Evolutionary conservation across 2,797 vertebrate genomes (phyloP), one percentile per base, ranked within the genome.

Genomic region (Toxotes lorentzi): DNA sequence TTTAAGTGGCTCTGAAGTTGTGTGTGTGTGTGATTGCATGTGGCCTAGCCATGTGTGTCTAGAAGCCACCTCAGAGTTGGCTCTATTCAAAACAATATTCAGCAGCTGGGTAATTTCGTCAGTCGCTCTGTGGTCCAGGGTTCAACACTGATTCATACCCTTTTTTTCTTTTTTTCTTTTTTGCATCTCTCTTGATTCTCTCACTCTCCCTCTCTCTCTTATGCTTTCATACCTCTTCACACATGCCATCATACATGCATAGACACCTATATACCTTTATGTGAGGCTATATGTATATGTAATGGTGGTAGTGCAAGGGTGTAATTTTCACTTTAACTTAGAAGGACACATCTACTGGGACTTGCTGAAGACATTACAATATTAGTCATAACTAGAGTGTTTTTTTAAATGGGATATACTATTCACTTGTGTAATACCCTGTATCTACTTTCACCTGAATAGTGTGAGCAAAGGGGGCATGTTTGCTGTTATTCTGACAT

Each of bases 61-160:
- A 50, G 66, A 78, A 73, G 58, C 81, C 69, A 87, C 89, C 89
- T 84, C 72, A 76, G 84, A 82, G 83, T 81, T 50, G 79, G 69
- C 61, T 79, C 76, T 64, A 84, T 90, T 92, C 90, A 81, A 88
- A 92, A 88, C 85, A 88, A 83, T 87, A 87, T 88, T 90, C 82
- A 88, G 56, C 76, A 48, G 77, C 67, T 35, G 75, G 62, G 79
- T 84, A 54, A 85, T 90, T 87, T 86, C 81, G 88, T 91, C 85
- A 83, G 76, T 24, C 2, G 24, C 83, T 86, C 76, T 78, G 43
- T 81, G 89, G 81, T 91, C 63, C 77, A 78, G 67, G 64, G 83
- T 84, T 89, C 90, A 84, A 21, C 66, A 51, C 50, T 51, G 62
- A 83, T 85, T 88, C 58, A 62, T 65, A 79, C 67, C 81, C n/a